Evolutionary conservation across 30 jellyfish, hydroid and myxozoan genomes (phyloP).

Genomic region (Clytia hemisphaerica): DNA sequence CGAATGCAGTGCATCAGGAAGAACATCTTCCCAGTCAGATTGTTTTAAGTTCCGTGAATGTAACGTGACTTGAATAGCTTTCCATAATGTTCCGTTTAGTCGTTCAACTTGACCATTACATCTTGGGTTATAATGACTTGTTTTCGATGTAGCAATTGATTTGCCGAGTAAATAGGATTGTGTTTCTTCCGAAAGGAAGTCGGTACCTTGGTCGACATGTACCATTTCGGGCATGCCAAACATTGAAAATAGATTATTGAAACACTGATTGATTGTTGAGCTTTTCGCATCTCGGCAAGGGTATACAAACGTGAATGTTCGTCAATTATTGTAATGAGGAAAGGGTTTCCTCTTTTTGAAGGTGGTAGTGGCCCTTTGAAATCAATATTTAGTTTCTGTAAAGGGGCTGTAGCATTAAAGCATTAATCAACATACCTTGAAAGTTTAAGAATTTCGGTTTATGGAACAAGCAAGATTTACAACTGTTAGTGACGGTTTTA

Average conservation of each 20-base stretch:
- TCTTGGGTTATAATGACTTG: conserved; percentile 36
- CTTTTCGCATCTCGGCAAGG: neutral
- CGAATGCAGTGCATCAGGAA: no score
- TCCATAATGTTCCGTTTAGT: conserved; percentile 30
- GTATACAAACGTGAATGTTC: neutral
- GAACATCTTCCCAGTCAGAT: no score
- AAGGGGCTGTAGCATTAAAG: neutral
- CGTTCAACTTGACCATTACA: conserved; percentile 36
- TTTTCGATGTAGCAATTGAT: conserved; percentile 29
- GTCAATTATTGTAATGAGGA: neutral
- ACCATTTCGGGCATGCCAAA: conserved; percentile 48
- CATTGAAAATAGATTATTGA: neutral
- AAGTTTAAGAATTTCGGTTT: neutral
- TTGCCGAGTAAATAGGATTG: no score
- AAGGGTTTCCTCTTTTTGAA: neutral
- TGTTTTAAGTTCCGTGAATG: no score
- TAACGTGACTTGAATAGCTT: conserved; percentile 44
- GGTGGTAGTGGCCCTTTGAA: conserved; percentile 5
- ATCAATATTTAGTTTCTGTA: neutral
- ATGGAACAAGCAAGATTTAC: neutral
- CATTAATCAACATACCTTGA: neutral
- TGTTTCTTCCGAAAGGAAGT: no score
- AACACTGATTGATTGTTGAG: neutral
- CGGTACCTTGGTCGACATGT: conserved; percentile 2
- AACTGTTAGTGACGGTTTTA: neutral